phyloP scores from a whole-genome alignment of 2,113 vertebrate species.

The Pholis gunnellus region DNA sequence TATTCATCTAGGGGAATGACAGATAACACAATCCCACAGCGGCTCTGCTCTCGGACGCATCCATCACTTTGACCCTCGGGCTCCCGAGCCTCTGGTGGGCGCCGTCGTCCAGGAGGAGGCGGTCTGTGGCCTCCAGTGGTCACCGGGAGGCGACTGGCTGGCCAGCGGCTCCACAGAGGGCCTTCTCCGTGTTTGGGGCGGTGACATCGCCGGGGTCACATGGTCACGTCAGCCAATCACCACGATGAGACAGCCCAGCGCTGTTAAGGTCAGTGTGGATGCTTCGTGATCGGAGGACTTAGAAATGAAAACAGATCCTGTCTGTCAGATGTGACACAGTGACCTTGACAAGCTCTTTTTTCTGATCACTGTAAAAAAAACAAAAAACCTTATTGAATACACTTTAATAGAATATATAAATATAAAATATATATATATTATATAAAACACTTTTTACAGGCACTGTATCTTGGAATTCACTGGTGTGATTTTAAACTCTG shows the following conservation, averaged over 20 bases:
- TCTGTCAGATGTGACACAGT: not conserved
- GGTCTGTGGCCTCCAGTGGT: constrained; percentile 87
- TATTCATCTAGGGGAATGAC: not conserved
- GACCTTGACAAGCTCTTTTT: not conserved
- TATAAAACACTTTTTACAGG: not conserved
- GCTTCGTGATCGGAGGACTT: not conserved
- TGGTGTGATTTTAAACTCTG: too few relatives aligned
- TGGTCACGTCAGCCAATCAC: constrained; percentile 62
- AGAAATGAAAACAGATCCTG: not conserved
- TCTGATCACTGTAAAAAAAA: not conserved
- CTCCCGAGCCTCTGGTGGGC: constrained; percentile 69
- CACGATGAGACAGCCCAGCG: constrained; percentile 78
- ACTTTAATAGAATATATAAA: not conserved
- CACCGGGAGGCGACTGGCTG: constrained; percentile 72
- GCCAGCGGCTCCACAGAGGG: constrained; percentile 84
- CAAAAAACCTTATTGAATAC: too few relatives aligned
- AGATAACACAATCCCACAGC: constrained; percentile 62
- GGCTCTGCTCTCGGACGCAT: constrained; percentile 84
- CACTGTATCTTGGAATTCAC: not conserved
- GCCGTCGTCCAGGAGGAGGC: constrained; percentile 68
- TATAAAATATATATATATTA: not conserved
- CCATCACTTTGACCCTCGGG: constrained; percentile 80
- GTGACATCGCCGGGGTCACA: constrained; percentile 53
- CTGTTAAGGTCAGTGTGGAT: constrained; percentile 82
- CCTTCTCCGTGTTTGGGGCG: constrained; percentile 81